Evolutionary conservation across 2,113 vertebrate genomes (phyloP).

Genomic region (Lampris megalopsis): DNA sequence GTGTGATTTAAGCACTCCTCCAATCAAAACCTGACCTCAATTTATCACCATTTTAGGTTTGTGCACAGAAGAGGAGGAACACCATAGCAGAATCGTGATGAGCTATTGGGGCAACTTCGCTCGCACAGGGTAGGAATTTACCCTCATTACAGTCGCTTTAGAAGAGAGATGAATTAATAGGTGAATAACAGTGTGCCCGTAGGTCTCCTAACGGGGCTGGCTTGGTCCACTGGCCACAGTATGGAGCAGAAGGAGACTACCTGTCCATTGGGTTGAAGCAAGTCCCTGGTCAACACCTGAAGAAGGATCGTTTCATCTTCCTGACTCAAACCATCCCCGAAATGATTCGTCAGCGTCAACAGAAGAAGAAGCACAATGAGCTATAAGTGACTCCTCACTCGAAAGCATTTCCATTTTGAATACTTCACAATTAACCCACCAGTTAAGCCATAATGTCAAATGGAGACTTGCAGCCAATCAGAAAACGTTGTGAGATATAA

Average conservation of each 20-base stretch:
- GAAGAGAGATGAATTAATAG: background rate
- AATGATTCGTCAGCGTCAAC: conserved; percentile 27
- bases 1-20: background rate
- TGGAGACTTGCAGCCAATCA: too few species aligned
- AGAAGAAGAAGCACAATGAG: conserved; percentile 64
- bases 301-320: conserved; percentile 64
- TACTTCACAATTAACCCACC: background rate
- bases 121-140: conserved; percentile 75
- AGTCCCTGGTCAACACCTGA: conserved; percentile 62
- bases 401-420: background rate
- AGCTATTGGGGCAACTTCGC: conserved; percentile 85
- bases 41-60: conserved; percentile 44
- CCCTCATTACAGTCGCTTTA: background rate
- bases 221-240: conserved; percentile 78
- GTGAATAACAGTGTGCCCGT: background rate
- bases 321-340: conserved; percentile 74
- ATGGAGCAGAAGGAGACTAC: conserved; percentile 66
- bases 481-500: background rate
- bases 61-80: conserved; percentile 74
- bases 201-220: conserved; percentile 79
- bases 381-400: conserved; percentile 31
- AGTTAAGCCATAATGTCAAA: background rate
- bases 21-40: background rate
- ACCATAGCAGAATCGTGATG: conserved; percentile 76
- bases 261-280: conserved; percentile 72